Percentiles rank a stretch among this genome's conserved stretches.
Conservation (phyloP, 2,888 invertebrate genomes). For the Papilio elwesi region DNA sequence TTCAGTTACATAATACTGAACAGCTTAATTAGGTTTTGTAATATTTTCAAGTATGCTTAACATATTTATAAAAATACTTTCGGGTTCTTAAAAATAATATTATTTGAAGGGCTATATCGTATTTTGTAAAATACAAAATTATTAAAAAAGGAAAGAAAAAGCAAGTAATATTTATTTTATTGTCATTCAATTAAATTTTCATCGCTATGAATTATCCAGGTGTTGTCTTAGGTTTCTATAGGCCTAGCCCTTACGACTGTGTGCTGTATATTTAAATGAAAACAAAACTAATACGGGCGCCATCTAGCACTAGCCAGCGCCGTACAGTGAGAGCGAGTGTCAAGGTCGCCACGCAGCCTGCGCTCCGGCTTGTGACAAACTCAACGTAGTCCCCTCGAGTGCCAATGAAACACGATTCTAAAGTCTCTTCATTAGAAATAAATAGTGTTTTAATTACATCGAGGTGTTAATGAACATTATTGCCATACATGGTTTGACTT, state of each 20-base stretch:
- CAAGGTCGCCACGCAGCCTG: constrained; percentile 58
- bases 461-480: constrained; percentile 26
- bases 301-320: constrained; percentile 46
- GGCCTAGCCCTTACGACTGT: background rate
- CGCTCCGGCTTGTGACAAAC: constrained; percentile 53
- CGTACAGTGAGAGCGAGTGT: constrained; percentile 66
- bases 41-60: constrained; percentile 35
- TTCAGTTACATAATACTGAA: constrained; percentile 67
- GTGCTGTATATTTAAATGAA: constrained; percentile 1
- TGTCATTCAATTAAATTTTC: too few relatives aligned
- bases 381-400: constrained; percentile 59
- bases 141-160: too few relatives aligned
- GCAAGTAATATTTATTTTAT: too few relatives aligned
- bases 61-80: too few relatives aligned
- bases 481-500: constrained; percentile 19
- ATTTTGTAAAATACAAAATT: too few relatives aligned
- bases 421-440: constrained; percentile 30
- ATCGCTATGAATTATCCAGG: too few relatives aligned
- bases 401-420: constrained; percentile 28
- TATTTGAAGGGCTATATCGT: too few relatives aligned
- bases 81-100: too few relatives aligned
- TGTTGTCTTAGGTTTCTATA: background rate
- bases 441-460: constrained; percentile 25
- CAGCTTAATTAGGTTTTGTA: constrained; percentile 67
- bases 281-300: constrained; percentile 19